Percentiles rank a stretch among this genome's conserved stretches.
Evolutionary conservation across 2,888 invertebrate species (phyloP).

Genomic region (Argyresthia albistria): DNA sequence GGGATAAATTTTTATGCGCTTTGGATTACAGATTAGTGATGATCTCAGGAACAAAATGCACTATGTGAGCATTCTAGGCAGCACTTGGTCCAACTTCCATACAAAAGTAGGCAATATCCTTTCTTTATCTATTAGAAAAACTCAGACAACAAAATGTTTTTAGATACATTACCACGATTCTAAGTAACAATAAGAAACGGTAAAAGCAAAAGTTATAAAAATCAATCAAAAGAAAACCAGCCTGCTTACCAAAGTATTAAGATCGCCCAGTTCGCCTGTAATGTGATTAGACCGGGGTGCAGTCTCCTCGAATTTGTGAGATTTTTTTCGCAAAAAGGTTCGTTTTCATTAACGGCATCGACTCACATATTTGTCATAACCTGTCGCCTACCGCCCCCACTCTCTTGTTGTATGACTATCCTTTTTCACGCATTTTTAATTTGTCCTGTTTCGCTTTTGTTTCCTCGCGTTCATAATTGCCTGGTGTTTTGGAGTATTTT

Average conservation of each 20-base stretch:
- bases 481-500: slow-evolving; percentile 18
- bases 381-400: slow-evolving; percentile 32
- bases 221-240: too few species aligned
- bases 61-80: too few species aligned
- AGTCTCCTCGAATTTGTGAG: slow-evolving; percentile 24
- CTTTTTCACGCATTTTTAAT: slow-evolving; percentile 66
- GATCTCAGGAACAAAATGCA: too few species aligned
- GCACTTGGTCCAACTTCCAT: too few species aligned
- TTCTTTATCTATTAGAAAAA: background rate
- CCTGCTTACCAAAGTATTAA: slow-evolving; percentile 15
- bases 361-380: slow-evolving; percentile 73
- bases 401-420: slow-evolving; percentile 34
- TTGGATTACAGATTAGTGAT: too few species aligned
- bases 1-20: too few species aligned
- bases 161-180: too few species aligned
- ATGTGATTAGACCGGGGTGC: slow-evolving; percentile 20
- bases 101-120: too few species aligned
- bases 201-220: too few species aligned
- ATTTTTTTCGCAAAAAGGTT: slow-evolving; percentile 47
- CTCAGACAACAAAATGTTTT: background rate
- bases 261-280: slow-evolving; percentile 19
- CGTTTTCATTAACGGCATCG: slow-evolving; percentile 68
- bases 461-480: slow-evolving; percentile 40
- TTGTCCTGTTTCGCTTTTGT: slow-evolving; percentile 56
- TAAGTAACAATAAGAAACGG: too few species aligned